Base-by-base conservation (phyloP, 2,797 vertebrate species). In the Nasua narica region DNA sequence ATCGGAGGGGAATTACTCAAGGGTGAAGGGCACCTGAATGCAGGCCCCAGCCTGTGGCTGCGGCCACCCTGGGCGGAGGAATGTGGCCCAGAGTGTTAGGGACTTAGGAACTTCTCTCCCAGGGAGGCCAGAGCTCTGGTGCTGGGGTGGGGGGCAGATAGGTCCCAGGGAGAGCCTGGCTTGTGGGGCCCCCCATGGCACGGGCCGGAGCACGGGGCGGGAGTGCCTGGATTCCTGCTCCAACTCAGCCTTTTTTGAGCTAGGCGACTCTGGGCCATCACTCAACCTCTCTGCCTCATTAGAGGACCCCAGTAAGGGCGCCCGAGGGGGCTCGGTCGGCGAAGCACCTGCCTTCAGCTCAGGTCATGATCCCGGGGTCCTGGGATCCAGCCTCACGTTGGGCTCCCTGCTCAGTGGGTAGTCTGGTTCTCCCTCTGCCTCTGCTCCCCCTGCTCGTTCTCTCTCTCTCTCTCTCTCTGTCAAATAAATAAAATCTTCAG, bases 171-270 rank as follows among this genome's bases (percentile, higher is more conserved):
- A 46, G 50, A 25, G 12, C 60, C 37, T 11, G 43, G 29, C 27
- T 58, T 3, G 0, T 9, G 4, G 43, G 52, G 5, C 7, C 58
- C 48, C 18, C 0, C 5, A 16, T 8, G 15, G 3, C 3, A 7
- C 72, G 27, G 78, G 67, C 52, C 27, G 14, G 40, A 3, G 40
- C 5, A 0, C 29, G 58, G 52, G 70, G 19, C 3, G 37, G 11
- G 21, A 27, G 27, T 29, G 25, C 23, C 25, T 5, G 14, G 14
- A 16, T 52, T 37, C 78, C 37, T 23, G 0, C 6, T 37, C 21
- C 37, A 27, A 3, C 12, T 35, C 5, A 2, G 81, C 37, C 25
- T 0, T 18, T 0, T 8, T 5, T 27, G 16, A 14, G 19, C 87
- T 23, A 58, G 74, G 62, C 15, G 1, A 10, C 29, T 35, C 29